Evolutionary conservation across 2,797 vertebrate species (phyloP), one percentile per base, ranked within the genome.

Genomic region (Sparus aurata): DNA sequence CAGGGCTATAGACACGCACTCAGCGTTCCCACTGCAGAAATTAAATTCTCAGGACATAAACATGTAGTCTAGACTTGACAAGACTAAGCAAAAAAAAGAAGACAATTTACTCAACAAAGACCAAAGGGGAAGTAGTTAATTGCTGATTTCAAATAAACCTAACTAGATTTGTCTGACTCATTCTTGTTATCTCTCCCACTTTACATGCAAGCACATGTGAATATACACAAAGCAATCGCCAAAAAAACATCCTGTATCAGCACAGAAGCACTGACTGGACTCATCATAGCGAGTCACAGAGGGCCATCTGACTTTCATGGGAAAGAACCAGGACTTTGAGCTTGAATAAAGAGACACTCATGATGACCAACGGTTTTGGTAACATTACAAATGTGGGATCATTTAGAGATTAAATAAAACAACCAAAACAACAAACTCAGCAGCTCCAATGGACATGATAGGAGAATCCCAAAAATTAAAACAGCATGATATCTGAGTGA

Each of bases 231-330:
- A 69, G 12, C 16, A 53, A 38, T 3, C 9, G 34, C 12, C 55
- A 25, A 64, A 72, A 58, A 78, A 79, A 72, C 75, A 64, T 66
- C 63, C 75, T 68, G 76, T 69, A 55, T 87, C 73, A 87, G 77
- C 71, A 75, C 11, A 22, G 23, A 76, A 47, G 63, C 53, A 77
- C 12, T 61, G 73, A 41, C 64, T 45, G 60, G 12, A 78, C 64
- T 46, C 64, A 84, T 91, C 83, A 88, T 4, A 45, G 85, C 69
- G 88, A 93, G 84, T 95, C 91, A 92, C 41, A 0, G 1, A 20
- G 43, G 23, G 4, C 25, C 38, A 57, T 54, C 55, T 72, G 55
- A 61, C 4, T 13, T 62, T 69, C 52, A 64, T 64, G 73, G 88
- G 83, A 80, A 87, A 86, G 50, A 75, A 82, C 53, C 53, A 12